Percentiles rank a stretch among this genome's conserved stretches.
phyloP scores from a whole-genome alignment of 2,888 invertebrate genomes.

The Parnassius apollo region DNA sequence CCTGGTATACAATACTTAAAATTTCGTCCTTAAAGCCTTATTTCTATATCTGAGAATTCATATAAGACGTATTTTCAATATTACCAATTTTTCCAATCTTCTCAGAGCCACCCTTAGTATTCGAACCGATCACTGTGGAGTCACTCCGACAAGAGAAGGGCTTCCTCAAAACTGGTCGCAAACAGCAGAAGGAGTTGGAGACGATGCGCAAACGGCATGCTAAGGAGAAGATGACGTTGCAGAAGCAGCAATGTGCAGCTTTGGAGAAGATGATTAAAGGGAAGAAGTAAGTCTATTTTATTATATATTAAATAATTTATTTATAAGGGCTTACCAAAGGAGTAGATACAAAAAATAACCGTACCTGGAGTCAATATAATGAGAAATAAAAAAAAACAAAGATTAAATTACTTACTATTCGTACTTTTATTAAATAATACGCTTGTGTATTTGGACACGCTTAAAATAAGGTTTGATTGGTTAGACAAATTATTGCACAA shows the following conservation, averaged over 20 bases:
- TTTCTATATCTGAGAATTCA: background rate
- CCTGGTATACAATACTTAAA: too few species aligned
- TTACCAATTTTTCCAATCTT: conserved; percentile 16
- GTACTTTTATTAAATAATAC: too few species aligned
- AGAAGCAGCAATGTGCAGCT: conserved; percentile 94
- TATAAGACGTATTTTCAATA: background rate
- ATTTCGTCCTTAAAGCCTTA: too few species aligned
- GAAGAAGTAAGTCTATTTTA: conserved; percentile 87
- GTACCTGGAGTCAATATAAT: too few species aligned
- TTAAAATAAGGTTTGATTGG: too few species aligned
- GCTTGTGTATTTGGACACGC: too few species aligned
- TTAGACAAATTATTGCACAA: too few species aligned
- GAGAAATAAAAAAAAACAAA: too few species aligned
- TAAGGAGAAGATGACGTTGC: conserved; percentile 94
- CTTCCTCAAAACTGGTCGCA: conserved; percentile 94
- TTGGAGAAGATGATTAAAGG: conserved; percentile 97
- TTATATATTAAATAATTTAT: conserved; percentile 28
- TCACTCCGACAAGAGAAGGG: conserved; percentile 93
- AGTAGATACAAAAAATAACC: background rate
- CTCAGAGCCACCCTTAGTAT: conserved; percentile 86
- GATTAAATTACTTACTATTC: too few species aligned
- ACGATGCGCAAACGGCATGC: conserved; percentile 94
- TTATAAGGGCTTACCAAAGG: background rate
- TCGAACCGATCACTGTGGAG: conserved; percentile 95
- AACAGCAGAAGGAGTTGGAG: conserved; percentile 97